These are phyloP conservation scores for Clanis bilineata DNA, from an alignment of 2,888 invertebrate genomes.

Conservation along the genomic window DNA sequence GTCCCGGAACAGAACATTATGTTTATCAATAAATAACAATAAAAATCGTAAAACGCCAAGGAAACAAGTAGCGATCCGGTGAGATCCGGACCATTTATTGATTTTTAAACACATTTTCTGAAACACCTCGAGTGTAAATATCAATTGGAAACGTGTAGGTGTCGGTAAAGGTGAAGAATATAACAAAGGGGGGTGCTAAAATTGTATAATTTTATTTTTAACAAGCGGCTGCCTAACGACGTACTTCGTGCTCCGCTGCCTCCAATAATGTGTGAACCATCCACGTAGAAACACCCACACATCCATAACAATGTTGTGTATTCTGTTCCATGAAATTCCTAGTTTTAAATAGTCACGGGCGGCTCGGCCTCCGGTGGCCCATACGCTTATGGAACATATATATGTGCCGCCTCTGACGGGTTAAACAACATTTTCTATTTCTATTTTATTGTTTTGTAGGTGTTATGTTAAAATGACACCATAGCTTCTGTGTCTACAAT, in stretches of 20 bases:
- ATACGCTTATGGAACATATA: no score
- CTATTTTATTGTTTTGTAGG: no score
- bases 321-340: constrained; percentile 12
- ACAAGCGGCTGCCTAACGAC: constrained; percentile 59
- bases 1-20: no score
- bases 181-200: constrained; percentile 50
- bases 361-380: no score
- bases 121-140: background rate
- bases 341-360: no score
- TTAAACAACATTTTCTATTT: background rate
- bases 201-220: constrained; percentile 72
- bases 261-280: constrained; percentile 60
- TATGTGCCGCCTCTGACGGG: no score
- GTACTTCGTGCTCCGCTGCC: constrained; percentile 61
- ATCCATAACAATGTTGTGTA: constrained; percentile 29
- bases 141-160: constrained; percentile 30
- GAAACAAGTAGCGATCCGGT: background rate
- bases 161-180: constrained; percentile 36
- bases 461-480: no score
- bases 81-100: background rate
- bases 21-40: no score
- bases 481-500: no score
- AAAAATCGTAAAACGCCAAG: no score
- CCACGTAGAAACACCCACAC: constrained; percentile 54
- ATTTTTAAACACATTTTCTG: background rate